A percentile compares a stretch with the other conserved stretches of the same genome.
Conservation (phyloP, 2,797 vertebrate genomes). For the Apodemus agrarius region DNA sequence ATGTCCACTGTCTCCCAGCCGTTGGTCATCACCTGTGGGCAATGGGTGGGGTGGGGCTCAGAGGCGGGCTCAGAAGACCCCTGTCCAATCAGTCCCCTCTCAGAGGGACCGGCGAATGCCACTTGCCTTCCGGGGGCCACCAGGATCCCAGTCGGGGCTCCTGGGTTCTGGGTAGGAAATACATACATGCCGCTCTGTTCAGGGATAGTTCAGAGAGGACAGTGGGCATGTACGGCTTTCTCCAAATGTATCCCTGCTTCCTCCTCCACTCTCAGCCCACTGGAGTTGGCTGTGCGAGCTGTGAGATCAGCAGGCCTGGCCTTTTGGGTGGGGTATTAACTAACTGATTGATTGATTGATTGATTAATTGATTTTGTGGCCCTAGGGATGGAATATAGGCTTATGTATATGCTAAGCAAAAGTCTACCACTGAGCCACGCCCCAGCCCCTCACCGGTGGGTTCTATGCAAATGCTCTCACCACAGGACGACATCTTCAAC, state of each 20-base stretch:
- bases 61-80: background rate
- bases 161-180: background rate
- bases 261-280: background rate
- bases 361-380: background rate
- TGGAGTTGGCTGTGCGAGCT: background rate
- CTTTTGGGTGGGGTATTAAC: background rate
- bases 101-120: background rate
- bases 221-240: rapidly evolving
- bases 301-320: background rate
- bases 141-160: background rate
- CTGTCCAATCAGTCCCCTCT: background rate
- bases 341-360: background rate
- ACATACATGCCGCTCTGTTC: rapidly evolving
- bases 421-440: background rate
- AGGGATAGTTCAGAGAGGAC: background rate
- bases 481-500: background rate
- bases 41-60: background rate
- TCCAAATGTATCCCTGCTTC: background rate
- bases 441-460: background rate
- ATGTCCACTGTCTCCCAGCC: constrained; percentile 97
- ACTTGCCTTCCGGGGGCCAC: background rate
- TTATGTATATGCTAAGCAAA: background rate
- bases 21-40: constrained; percentile 89
- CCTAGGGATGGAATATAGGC: background rate
- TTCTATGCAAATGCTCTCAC: background rate